Evolutionary conservation across 2,888 invertebrate genomes (phyloP).

Genomic region (Mantis religiosa): DNA sequence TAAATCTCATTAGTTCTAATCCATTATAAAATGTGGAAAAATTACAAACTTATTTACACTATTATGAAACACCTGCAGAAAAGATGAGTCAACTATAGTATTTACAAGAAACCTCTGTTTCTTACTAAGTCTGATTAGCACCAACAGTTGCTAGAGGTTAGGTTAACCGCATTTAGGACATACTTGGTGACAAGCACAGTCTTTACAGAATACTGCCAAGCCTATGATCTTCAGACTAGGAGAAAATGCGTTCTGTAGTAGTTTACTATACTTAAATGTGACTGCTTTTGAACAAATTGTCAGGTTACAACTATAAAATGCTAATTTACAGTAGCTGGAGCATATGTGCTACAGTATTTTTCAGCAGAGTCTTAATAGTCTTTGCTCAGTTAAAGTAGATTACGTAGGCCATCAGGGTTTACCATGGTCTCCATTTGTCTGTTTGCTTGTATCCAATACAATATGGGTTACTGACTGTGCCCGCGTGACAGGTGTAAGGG

Average conservation of each 20-base stretch:
- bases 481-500: slow-evolving; percentile 35
- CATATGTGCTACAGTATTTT: neutral
- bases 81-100: neutral
- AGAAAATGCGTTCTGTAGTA: neutral
- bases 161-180: neutral
- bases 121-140: neutral
- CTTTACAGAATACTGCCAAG: neutral
- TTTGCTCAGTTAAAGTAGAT: neutral
- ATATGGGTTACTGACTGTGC: slow-evolving; percentile 41
- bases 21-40: neutral
- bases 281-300: neutral
- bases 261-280: neutral
- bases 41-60: neutral
- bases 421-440: slow-evolving; percentile 21
- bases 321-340: neutral
- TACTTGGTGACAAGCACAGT: neutral
- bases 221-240: neutral
- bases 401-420: neutral
- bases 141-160: neutral
- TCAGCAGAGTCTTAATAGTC: neutral
- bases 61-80: neutral
- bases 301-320: neutral
- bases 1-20: neutral
- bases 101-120: neutral
- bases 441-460: slow-evolving; percentile 34